Evolutionary conservation across 2,113 vertebrate species (phyloP), one percentile per base, ranked within the genome.

Genomic region (Oncorhynchus masou): DNA sequence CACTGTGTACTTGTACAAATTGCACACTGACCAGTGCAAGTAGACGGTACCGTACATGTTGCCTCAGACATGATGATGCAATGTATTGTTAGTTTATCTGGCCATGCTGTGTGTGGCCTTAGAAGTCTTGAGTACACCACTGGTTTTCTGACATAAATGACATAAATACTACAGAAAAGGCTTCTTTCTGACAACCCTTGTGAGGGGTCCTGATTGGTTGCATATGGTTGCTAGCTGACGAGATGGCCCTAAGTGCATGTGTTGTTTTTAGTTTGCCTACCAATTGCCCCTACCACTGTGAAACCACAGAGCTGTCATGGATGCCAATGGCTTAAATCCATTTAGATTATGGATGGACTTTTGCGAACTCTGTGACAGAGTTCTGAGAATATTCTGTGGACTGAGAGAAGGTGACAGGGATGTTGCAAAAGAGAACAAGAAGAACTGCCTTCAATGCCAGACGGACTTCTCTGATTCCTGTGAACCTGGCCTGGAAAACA

Each of bases 301-400:
- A 29, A 69, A 60, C 48, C 77, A 34, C 45, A 45, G 59, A 71
- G 71, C n/a, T 57, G 22, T 66, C 2, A 11, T 45, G 39, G 34
- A 83, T 54, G 79, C 77, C 60, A 74, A 25, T 0, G 68, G 66
- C 73, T 70, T 70, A 76, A 39, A 84, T 82, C 70, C 71, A 57
- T 39, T 74, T 69, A 79, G 74, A 82, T 83, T 65, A 73, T n/a
- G n/a, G 68, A 74, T 51, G 27, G 29, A 11, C 34, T 34, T 27
- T 66, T 79, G 78, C 74, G 68, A 82, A 59, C 3, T 0, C n/a
- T 2, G 39, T 78, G 73, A 54, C 71, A 79, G 2, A 19, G 51
- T 54, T 48, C 75, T 77, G 75, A 62, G 65, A 81, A 77, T 0
- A 12, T 65, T 5, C 22, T 20, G 59, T 20, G 51, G 25, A 72